phyloP scores from a whole-genome alignment of 2,113 vertebrate genomes.

The Oryzias woworae region DNA sequence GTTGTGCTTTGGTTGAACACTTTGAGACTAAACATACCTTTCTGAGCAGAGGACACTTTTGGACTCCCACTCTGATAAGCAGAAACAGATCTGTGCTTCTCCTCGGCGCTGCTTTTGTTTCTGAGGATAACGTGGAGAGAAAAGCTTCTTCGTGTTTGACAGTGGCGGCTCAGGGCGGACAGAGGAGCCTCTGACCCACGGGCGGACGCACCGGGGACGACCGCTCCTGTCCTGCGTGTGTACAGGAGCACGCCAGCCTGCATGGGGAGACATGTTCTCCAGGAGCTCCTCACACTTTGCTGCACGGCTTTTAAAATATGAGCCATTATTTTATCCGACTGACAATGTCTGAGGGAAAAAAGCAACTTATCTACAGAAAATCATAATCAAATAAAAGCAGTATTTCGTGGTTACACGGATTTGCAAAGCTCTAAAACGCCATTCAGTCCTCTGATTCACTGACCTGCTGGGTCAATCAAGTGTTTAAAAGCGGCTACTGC shows the following conservation, averaged over 20 bases:
- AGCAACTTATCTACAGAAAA: neutral
- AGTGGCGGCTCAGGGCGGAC: constrained; percentile 4
- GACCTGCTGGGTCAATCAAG: too few species aligned
- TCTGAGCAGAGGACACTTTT: constrained; percentile 75
- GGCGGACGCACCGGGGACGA: neutral
- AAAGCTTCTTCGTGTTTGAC: constrained; percentile 12
- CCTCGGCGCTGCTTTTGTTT: constrained; percentile 63
- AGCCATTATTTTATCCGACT: constrained; percentile 42
- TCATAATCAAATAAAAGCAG: neutral
- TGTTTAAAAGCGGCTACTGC: too few species aligned
- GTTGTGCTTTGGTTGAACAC: too few species aligned
- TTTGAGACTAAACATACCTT: constrained; percentile 73
- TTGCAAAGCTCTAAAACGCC: too few species aligned
- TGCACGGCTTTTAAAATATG: constrained; percentile 53
- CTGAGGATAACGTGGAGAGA: constrained; percentile 21
- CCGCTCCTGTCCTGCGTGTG: constrained; percentile 4
- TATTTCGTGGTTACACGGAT: too few species aligned
- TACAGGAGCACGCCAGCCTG: constrained; percentile 12
- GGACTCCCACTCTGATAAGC: constrained; percentile 52
- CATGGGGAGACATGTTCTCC: constrained; percentile 29
- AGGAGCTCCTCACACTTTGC: constrained; percentile 17
- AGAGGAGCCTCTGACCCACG: neutral
- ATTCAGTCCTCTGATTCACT: too few species aligned
- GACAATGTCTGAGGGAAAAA: neutral
- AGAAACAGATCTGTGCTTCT: constrained; percentile 68